Conservation (phyloP, 2,797 vertebrate genomes). For the Silurus aristotelis region DNA sequence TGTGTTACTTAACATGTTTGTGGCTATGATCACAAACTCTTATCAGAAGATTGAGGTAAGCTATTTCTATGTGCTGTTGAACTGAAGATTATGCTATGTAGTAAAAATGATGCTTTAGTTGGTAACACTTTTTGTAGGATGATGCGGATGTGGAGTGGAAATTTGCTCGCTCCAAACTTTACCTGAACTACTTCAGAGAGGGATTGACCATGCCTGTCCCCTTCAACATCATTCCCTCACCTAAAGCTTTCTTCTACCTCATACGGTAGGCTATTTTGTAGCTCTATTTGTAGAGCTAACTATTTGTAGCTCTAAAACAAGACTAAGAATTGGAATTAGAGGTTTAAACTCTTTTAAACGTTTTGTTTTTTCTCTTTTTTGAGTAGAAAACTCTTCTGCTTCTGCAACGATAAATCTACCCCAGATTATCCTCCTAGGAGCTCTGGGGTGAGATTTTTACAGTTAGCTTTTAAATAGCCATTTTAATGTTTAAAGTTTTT, state of each 20-base stretch:
- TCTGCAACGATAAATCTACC: slow-evolving; percentile 67
- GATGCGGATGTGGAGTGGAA: slow-evolving; percentile 92
- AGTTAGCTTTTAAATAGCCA: background rate
- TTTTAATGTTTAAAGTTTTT: background rate
- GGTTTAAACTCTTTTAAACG: background rate
- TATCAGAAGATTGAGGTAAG: slow-evolving; percentile 91
- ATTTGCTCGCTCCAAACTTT: slow-evolving; percentile 88
- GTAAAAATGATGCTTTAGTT: background rate
- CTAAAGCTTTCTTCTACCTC: slow-evolving; percentile 82
- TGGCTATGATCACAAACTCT: slow-evolving; percentile 94
- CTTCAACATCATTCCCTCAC: slow-evolving; percentile 89
- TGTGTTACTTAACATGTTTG: slow-evolving; percentile 91
- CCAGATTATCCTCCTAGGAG: slow-evolving; percentile 75
- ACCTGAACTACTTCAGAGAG: slow-evolving; percentile 88
- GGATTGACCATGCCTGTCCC: slow-evolving; percentile 88
- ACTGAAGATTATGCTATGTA: background rate
- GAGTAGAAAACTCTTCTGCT: slow-evolving; percentile 77
- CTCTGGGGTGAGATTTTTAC: slow-evolving; percentile 71
- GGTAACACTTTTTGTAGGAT: slow-evolving; percentile 68
- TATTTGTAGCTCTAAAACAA: background rate
- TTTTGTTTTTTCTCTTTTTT: slow-evolving; percentile 45
- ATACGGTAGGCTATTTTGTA: slow-evolving; percentile 69
- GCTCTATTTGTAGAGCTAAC: too few species aligned
- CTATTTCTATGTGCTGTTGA: background rate
- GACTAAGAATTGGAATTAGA: background rate